Conservation (phyloP, 2,113 vertebrate species). For the Falcunculus frontatus region DNA sequence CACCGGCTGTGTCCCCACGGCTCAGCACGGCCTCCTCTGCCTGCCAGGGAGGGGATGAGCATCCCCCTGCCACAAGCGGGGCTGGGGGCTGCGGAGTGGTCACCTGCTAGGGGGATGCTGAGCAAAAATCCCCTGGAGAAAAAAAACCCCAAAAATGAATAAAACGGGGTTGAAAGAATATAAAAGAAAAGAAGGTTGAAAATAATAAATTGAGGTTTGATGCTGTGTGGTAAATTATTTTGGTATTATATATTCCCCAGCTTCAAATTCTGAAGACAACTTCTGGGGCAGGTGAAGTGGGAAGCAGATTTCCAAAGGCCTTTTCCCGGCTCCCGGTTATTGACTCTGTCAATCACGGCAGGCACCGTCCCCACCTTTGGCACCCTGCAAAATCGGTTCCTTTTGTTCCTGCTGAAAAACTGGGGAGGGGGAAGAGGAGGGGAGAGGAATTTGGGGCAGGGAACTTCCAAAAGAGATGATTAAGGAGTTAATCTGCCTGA, state of each 20-base stretch:
- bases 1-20: neutral
- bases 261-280: constrained; percentile 19
- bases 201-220: neutral
- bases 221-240: neutral
- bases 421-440: neutral
- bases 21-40: constrained; percentile 11
- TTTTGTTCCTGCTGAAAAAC: constrained; percentile 29
- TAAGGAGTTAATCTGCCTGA: constrained; percentile 47
- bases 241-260: neutral
- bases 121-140: neutral
- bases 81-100: neutral
- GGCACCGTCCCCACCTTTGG: neutral
- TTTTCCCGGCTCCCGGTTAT: neutral
- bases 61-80: neutral
- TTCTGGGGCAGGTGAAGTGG: neutral
- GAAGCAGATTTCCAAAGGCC: constrained; percentile 16
- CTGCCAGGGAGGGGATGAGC: neutral
- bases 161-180: neutral
- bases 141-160: neutral
- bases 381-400: neutral
- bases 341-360: neutral
- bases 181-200: neutral
- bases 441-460: constrained; percentile 22
- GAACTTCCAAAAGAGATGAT: constrained; percentile 57
- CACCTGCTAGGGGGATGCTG: neutral